phyloP scores from a whole-genome alignment of 2,113 vertebrate genomes.

The Gymnorhina tibicen region DNA sequence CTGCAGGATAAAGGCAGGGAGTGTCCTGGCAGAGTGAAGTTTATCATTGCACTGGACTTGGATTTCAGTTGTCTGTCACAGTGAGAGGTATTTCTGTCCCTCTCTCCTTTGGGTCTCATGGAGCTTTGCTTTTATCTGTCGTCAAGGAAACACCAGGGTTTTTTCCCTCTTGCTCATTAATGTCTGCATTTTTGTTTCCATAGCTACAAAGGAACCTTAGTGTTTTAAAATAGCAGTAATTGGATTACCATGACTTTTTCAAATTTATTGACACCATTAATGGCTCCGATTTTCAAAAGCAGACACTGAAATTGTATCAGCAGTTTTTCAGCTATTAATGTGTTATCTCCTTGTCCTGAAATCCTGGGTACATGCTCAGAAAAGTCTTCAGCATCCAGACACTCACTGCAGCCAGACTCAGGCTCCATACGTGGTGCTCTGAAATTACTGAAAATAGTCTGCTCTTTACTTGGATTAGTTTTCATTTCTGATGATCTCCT shows the following conservation, averaged over 20 bases:
- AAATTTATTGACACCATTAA: conserved; percentile 44
- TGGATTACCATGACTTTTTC: conserved; percentile 29
- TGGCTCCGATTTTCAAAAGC: conserved; percentile 5
- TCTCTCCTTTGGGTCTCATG: conserved; percentile 16
- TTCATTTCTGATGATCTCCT: neutral
- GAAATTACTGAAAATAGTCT: neutral
- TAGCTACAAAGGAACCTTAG: conserved; percentile 65
- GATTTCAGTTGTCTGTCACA: neutral
- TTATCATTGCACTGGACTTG: neutral
- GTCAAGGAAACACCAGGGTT: conserved; percentile 62
- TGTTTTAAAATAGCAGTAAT: conserved; percentile 70
- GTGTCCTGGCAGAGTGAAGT: neutral
- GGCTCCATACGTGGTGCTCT: neutral
- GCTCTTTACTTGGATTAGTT: neutral
- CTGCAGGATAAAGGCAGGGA: neutral
- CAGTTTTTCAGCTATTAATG: conserved; percentile 24
- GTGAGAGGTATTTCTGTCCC: conserved; percentile 10
- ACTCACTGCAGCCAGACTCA: neutral
- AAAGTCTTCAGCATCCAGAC: neutral
- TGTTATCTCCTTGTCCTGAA: conserved; percentile 32
- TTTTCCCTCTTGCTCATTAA: conserved; percentile 44
- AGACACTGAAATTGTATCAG: conserved; percentile 35
- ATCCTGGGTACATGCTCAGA: neutral
- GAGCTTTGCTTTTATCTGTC: conserved; percentile 64
- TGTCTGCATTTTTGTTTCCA: conserved; percentile 71